phyloP scores from a whole-genome alignment of 2,113 vertebrate species.

The Heterotis niloticus region DNA sequence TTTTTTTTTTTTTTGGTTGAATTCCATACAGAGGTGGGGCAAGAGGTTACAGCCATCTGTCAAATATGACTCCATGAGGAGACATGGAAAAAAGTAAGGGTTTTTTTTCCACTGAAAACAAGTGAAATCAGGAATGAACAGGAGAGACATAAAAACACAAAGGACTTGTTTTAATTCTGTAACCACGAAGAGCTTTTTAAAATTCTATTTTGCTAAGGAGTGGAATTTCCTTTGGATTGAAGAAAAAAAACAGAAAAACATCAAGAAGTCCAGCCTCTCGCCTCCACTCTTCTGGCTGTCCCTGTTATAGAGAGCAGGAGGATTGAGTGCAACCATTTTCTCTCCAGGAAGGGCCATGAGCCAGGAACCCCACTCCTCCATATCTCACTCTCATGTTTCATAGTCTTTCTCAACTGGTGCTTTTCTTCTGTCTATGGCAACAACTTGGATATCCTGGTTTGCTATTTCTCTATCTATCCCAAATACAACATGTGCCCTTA shows the following conservation, averaged over 20 bases:
- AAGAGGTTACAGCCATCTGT: not conserved
- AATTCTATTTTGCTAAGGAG: constrained; percentile 5
- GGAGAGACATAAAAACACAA: not conserved
- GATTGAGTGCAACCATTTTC: not conserved
- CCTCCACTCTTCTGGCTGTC: not conserved
- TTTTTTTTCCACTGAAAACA: not conserved
- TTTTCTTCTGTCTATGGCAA: constrained; percentile 36
- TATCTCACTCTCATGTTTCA: constrained; percentile 7
- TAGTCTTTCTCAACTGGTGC: constrained; percentile 27
- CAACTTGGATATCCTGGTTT: constrained; percentile 19
- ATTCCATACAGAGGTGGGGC: constrained; percentile 47
- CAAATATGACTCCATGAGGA: not conserved
- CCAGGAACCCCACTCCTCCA: constrained; percentile 40
- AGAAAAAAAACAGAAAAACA: not conserved
- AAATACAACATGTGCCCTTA: constrained; percentile 50
- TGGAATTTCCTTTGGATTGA: constrained; percentile 7
- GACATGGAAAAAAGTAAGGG: not conserved
- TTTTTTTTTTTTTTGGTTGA: constrained; percentile 44
- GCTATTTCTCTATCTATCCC: constrained; percentile 24
- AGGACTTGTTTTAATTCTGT: not conserved
- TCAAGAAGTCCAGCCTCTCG: not conserved
- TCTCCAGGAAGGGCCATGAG: not conserved
- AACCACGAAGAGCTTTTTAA: constrained; percentile 16
- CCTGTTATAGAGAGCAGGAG: not conserved
- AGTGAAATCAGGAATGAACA: not conserved